A percentile compares a stretch with the other conserved stretches of the same genome.
Evolutionary conservation across 1,140 invertebrate genomes (phyloP).

Genomic region (Ditylenchus dipsaci): DNA sequence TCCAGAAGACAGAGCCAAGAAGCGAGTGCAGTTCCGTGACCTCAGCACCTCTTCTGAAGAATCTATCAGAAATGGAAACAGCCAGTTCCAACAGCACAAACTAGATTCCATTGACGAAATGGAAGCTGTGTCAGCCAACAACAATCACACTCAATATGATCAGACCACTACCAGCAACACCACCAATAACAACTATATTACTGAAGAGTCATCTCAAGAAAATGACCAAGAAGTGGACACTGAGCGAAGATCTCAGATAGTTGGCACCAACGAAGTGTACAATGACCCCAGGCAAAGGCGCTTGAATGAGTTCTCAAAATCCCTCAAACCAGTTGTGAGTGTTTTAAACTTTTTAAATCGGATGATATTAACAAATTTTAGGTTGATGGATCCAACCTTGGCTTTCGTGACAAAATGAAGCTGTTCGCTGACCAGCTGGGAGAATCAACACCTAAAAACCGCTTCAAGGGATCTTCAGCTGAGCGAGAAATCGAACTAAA

Average conservation of each 20-base stretch:
- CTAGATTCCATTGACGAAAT: background rate
- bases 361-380: background rate
- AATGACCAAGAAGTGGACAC: conserved; percentile 12
- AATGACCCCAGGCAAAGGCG: conserved; percentile 59
- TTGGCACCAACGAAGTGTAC: conserved; percentile 62
- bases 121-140: background rate
- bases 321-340: conserved; percentile 41
- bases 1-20: conserved; percentile 22
- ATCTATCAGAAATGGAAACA: conserved; percentile 12
- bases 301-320: conserved; percentile 57
- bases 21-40: conserved; percentile 32
- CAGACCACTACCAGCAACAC: background rate
- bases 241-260: conserved; percentile 41
- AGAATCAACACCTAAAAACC: conserved; percentile 58
- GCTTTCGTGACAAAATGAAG: conserved; percentile 62
- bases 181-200: background rate
- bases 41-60: background rate
- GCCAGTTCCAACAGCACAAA: conserved; percentile 9
- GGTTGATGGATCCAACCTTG: conserved; percentile 36
- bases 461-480: conserved; percentile 58
- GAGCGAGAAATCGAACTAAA: conserved; percentile 41
- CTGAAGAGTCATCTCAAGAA: too few relatives aligned
- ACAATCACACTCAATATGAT: background rate
- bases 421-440: conserved; percentile 60
- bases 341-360: background rate